Evolutionary conservation across 2,888 invertebrate genomes (phyloP), one percentile per base, ranked within the genome.

Genomic region (Protula sp.): DNA sequence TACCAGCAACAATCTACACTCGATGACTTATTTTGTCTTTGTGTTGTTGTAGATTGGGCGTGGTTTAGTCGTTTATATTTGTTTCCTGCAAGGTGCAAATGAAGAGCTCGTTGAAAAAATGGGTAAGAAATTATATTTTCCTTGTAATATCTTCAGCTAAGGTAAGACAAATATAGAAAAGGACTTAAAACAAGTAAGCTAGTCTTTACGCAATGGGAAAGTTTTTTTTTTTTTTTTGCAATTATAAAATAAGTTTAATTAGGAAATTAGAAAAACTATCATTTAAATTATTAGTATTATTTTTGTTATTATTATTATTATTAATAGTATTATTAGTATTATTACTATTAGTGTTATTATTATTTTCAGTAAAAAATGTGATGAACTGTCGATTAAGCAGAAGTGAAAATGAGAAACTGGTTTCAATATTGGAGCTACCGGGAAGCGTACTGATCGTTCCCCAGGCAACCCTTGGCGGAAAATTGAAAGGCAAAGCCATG

Each of bases 361-460:
- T 51, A 31, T 45, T 71, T 70, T 31, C 69, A 76, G 79, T 74
- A 14, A 78, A 76, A 59, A 63, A 74, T 28, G 68, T 74, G 0
- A 64, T 76, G 24, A 73, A 63, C 38, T 70, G 74, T 3, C 67
- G 72, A 48, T 70, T 81, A 29, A 75, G 80, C 62, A 71, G 72
- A 54, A 55, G 60, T 26, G 73, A 74, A 2, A 66, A 67, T 50
- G 75, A 75, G 1, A 74, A 74, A 38, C 61, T 70, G 9, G 73
- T 75, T 0, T 76, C 79, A 1, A 65, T 81, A 19, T 58, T 74
- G 38, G 78, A 81, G 27, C 67, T 80, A 2, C 77, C 80, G 2
- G 81, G 80, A n/a, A 81, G 81, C 62, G 65, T 83, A 14, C 72
- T 83, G 1, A 75, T 83, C 28, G 74, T 83, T 58, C 83, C 83